These are phyloP conservation scores for Danio aesculapii DNA, from an alignment of 2,797 vertebrate species.

Conservation along the genomic window DNA sequence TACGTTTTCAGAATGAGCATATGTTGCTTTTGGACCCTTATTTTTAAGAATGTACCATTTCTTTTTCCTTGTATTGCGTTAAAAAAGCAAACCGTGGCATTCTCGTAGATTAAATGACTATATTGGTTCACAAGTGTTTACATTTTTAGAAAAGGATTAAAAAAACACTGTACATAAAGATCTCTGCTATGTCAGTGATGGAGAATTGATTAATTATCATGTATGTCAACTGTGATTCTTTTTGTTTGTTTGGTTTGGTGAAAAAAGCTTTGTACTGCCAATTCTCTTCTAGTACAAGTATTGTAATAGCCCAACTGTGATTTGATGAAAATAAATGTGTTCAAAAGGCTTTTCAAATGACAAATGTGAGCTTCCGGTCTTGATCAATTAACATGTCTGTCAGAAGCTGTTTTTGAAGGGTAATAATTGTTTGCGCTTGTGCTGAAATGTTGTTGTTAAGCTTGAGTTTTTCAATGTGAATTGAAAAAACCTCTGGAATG, in stretches of 20 bases:
- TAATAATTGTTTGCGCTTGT: background rate
- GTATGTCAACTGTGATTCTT: background rate
- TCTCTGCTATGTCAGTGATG: background rate
- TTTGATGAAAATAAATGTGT: conserved; percentile 37
- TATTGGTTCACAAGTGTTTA: background rate
- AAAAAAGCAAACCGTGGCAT: background rate
- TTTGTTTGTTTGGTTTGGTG: background rate
- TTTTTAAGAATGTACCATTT: background rate
- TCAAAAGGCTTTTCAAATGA: conserved; percentile 12
- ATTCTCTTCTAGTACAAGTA: conserved; percentile 17
- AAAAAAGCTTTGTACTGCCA: conserved; percentile 5
- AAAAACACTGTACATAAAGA: background rate
- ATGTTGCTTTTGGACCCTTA: too few relatives aligned
- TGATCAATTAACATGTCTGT: background rate
- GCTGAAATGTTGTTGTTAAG: background rate
- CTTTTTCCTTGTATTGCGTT: background rate
- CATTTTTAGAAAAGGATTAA: background rate
- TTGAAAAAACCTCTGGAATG: background rate
- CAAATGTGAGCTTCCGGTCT: background rate
- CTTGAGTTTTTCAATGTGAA: background rate
- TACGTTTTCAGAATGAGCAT: too few relatives aligned
- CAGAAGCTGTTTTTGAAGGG: background rate
- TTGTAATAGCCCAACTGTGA: conserved; percentile 30
- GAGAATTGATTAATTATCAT: conserved; percentile 1
- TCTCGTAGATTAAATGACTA: background rate